phyloP scores from a whole-genome alignment of 2,113 vertebrate species.

The Struthio camelus region DNA sequence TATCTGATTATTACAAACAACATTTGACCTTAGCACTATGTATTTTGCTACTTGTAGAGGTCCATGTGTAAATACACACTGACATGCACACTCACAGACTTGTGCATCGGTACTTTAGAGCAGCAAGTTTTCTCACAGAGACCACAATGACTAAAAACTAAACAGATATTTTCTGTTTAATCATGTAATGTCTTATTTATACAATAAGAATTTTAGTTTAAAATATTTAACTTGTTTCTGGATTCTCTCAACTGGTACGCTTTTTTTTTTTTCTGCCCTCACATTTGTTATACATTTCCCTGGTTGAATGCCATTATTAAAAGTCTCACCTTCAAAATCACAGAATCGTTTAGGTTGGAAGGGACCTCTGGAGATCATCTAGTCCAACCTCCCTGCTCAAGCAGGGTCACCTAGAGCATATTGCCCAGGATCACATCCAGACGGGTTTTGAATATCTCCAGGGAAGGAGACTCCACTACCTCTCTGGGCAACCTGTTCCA shows the following conservation, averaged over 20 bases:
- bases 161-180: slow-evolving; percentile 46
- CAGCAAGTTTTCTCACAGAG: not conserved
- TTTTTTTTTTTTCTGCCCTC: not conserved
- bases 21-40: not conserved
- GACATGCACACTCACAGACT: not conserved
- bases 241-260: not conserved
- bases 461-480: too few species aligned
- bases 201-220: slow-evolving; percentile 37
- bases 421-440: too few species aligned
- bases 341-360: too few species aligned
- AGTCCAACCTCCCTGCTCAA: too few species aligned
- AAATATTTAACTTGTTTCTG: slow-evolving; percentile 64
- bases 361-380: too few species aligned
- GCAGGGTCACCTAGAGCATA: too few species aligned
- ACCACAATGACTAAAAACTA: not conserved
- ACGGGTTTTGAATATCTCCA: too few species aligned
- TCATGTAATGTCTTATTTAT: slow-evolving; percentile 31
- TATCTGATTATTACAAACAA: not conserved
- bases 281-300: slow-evolving; percentile 18
- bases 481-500: too few species aligned
- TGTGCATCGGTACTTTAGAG: too few species aligned
- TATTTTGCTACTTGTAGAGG: not conserved
- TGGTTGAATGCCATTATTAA: not conserved
- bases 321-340: slow-evolving; percentile 9
- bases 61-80: not conserved